These are phyloP conservation scores for Oscheius sp. DNA, from an alignment of 2,888 invertebrate species.

Conservation along the genomic window DNA sequence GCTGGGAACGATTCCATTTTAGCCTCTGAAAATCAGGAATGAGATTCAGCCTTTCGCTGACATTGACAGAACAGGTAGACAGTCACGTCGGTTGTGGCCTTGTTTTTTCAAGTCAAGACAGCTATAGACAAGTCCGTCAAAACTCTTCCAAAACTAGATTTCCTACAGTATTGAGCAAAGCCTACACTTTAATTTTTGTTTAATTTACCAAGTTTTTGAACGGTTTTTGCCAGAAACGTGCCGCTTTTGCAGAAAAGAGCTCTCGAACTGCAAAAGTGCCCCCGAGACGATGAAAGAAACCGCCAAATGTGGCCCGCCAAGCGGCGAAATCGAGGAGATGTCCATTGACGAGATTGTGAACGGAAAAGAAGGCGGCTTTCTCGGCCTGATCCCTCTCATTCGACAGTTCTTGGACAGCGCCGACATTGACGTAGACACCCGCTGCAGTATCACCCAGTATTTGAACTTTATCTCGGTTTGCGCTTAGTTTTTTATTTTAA, in stretches of 20 bases:
- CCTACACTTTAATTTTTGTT: no score
- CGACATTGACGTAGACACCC: constrained; percentile 97
- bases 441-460: constrained; percentile 94
- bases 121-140: no score
- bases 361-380: constrained; percentile 90
- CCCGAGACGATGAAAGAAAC: constrained; percentile 64
- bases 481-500: background rate
- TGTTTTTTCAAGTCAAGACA: no score
- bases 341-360: constrained; percentile 96
- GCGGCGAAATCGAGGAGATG: constrained; percentile 80
- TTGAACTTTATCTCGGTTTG: constrained; percentile 78
- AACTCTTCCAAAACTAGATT: no score
- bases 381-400: constrained; percentile 92
- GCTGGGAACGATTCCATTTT: background rate
- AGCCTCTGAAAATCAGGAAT: no score
- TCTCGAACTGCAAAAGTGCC: constrained; percentile 68
- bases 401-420: constrained; percentile 92
- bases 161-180: no score
- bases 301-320: constrained; percentile 57
- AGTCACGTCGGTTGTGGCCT: no score
- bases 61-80: no score
- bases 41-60: no score
- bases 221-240: no score
- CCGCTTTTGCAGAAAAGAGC: constrained; percentile 40
- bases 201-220: no score